Conservation (phyloP, 1,140 invertebrate species). For the Ylistrum balloti region DNA sequence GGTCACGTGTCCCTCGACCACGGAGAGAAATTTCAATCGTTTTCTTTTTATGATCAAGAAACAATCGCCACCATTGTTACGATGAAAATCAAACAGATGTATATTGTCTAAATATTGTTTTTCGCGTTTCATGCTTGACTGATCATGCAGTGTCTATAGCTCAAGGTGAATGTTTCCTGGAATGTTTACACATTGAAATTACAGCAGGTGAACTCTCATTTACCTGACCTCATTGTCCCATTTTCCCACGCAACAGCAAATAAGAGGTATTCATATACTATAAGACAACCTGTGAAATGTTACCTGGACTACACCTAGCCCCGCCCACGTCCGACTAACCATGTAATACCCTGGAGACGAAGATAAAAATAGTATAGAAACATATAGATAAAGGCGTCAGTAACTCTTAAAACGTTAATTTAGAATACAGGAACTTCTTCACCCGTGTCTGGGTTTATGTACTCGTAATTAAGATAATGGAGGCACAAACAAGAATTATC, state of each 20-base stretch:
- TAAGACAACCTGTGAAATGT: not conserved
- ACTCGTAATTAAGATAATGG: not conserved
- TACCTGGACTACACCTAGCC: not conserved
- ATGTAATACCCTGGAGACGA: not conserved
- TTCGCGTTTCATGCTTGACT: not conserved
- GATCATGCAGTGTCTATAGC: not conserved
- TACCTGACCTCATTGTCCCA: not conserved
- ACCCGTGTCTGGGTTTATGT: not conserved
- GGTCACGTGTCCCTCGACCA: no score
- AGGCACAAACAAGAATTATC: not conserved
- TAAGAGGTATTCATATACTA: not conserved
- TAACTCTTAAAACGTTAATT: not conserved
- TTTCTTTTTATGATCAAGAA: not conserved
- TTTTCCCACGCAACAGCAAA: slow-evolving; percentile 16
- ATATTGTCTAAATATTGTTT: not conserved
- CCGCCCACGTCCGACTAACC: not conserved
- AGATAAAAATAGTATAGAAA: not conserved
- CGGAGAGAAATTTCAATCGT: no score
- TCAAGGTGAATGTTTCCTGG: not conserved
- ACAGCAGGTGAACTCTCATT: not conserved
- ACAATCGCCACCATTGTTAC: not conserved
- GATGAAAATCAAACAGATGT: not conserved
- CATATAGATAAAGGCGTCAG: not conserved
- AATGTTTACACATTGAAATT: not conserved
- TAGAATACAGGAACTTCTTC: not conserved